Base-by-base conservation (phyloP, 2,797 vertebrate genomes). In the Streptopelia turtur region DNA sequence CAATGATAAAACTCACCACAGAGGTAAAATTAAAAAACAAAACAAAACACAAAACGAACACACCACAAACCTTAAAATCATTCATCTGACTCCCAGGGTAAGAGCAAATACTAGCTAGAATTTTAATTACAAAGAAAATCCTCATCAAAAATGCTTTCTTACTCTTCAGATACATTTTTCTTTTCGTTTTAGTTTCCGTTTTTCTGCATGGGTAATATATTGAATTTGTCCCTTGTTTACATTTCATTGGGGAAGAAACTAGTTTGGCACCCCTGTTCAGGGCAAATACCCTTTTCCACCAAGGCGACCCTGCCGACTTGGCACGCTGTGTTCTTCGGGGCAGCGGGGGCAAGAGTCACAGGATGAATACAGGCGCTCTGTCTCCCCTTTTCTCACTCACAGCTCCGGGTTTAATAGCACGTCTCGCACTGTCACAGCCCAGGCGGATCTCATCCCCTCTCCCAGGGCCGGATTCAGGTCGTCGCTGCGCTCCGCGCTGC, bases 341-440 rank as follows among this genome's bases (percentile, higher is more conserved):
- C 3, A 12, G 6, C n/a, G n/a, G 14, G 20, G 13, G 49, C 31
- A 57, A 39, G 18, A 16, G 43, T 76, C 87, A 5, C n/a, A 23
- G 84, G 77, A 41, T 21, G 77, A 72, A 75, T 41, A 39, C 41
- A 53, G 43, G 43, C 43, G 18, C 43, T 45, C 43, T 45, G 17
- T 45, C 43, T 45, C 43, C 13, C 43, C 43, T 43, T 43, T 60
- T 55, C 94, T 95, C 82, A 35, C 94, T 97, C 52, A 27, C 83
- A 91, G 90, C 95, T 77, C 14, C 50, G 93, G 94, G 68, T 84
- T 84, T 76, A 84, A 91, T 82, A 22, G 43, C 45, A 95, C 87
- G 87, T 93, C 79, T 94, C 49, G 55, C 79, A 33, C 84, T 59
- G 91, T 75, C 75, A 79, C 83, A 94, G 57, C 22, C 86, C 94